Base-by-base conservation (phyloP, 1,140 invertebrate species). In the Drosophila parvula region DNA sequence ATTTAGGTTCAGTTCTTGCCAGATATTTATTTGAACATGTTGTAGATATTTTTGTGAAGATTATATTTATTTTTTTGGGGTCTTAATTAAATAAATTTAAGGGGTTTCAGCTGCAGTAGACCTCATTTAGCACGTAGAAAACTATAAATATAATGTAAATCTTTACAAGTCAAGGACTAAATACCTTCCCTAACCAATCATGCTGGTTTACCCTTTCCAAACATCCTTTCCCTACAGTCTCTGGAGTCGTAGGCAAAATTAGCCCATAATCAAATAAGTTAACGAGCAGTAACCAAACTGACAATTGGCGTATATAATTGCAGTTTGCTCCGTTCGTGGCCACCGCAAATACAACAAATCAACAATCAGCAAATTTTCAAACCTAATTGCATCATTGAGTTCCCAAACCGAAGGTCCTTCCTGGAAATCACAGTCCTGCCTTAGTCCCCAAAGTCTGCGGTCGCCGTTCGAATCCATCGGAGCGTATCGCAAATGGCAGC, bases 271-370 rank as follows among this genome's bases (percentile, higher is more conserved):
- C 83, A 88, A 86, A 86, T 86, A 88, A 83, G 76, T 74, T 82
- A 86, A 88, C 79, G 84, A 88, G 76, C 47, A 88, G 79, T 79
- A 77, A 77, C 65, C 79, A 86, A 76, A 82, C 83, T 88, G 82
- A 79, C 83, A 79, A 86, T 82, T 88, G 82, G 75, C 76, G 82
- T 75, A 86, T 76, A 86, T 88, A 86, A 86, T 86, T 88, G 79
- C 71, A 63, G 67, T 55, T 64, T 56, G 74, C 38, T 45, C 51
- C 48, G 41, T 53, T 48, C 56, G 36, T 30, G 36, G 38, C 30
- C 44, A 45, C 43, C 56, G 63, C 55, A 77, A 76, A 65, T 74
- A 71, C 64, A 70, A 71, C 64, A 71, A 71, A 58, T 71, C 82
- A 73, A 69, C 83, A 86, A 86, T 88, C 60, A 85, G 76, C 79